These are phyloP conservation scores for Glaucomys volans DNA, from an alignment of 2,113 vertebrate genomes.

Conservation along the genomic window DNA sequence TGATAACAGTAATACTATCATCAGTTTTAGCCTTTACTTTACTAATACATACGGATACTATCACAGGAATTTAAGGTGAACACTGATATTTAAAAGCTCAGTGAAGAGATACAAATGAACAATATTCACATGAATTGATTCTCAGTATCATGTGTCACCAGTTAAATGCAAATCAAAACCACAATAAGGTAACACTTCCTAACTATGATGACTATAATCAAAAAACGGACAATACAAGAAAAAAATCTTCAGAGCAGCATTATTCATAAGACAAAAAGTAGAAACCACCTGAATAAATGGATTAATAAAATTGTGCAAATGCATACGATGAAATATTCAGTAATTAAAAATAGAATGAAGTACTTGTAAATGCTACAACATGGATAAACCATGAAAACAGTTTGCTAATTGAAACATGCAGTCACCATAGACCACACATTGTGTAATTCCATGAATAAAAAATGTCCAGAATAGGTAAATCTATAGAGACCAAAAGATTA, in stretches of 20 bases:
- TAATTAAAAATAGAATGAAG: constrained; percentile 11
- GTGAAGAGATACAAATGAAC: neutral
- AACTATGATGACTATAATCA: neutral
- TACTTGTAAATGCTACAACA: neutral
- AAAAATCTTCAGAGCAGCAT: neutral
- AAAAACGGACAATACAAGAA: neutral
- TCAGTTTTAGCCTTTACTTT: neutral
- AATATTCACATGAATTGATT: neutral
- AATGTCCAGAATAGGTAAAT: constrained; percentile 18
- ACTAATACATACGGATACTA: neutral
- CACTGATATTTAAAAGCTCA: neutral
- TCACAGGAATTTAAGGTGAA: constrained; percentile 10
- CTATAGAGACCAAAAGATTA: neutral
- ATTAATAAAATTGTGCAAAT: constrained; percentile 24
- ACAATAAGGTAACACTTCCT: neutral
- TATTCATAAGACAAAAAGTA: too few species aligned
- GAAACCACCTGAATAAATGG: neutral
- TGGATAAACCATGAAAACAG: neutral
- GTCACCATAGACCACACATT: neutral
- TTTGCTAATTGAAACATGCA: constrained; percentile 17
- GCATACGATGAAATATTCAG: neutral
- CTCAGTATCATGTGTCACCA: neutral
- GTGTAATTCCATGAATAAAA: neutral
- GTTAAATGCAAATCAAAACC: neutral
- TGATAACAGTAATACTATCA: neutral